Percentiles rank a stretch among this genome's conserved stretches.
These are phyloP conservation scores for Paramormyrops kingsleyae DNA, from an alignment of 2,113 vertebrate genomes.

Conservation along the genomic window DNA sequence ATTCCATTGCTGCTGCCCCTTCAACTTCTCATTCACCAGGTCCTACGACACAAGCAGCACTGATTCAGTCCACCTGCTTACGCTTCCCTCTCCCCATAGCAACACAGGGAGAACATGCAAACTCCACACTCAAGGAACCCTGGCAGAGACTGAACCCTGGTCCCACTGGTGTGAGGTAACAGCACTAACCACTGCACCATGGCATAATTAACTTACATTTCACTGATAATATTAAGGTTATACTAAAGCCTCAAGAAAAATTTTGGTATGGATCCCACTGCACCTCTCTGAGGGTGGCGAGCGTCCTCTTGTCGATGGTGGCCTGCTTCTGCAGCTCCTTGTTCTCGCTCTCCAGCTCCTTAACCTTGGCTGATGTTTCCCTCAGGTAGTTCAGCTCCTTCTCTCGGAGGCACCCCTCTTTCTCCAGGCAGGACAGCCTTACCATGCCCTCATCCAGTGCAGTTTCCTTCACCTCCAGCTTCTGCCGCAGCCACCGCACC, in stretches of 20 bases:
- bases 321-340: conserved; percentile 82
- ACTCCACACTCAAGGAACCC: background rate
- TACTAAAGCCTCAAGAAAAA: background rate
- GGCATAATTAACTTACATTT: background rate
- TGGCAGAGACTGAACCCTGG: background rate
- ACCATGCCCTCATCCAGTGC: conserved; percentile 70
- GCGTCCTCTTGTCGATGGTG: conserved; percentile 79
- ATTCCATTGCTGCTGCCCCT: conserved; percentile 76
- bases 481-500: conserved; percentile 50
- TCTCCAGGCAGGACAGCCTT: conserved; percentile 67
- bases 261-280: background rate
- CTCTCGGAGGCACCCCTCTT: conserved; percentile 70
- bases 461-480: conserved; percentile 79
- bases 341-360: conserved; percentile 81
- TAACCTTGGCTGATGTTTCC: conserved; percentile 71
- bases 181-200: background rate
- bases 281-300: conserved; percentile 79
- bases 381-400: conserved; percentile 73
- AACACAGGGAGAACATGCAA: background rate
- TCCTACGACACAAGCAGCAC: conserved; percentile 59
- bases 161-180: background rate
- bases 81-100: background rate
- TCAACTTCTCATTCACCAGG: conserved; percentile 86
- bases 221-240: background rate
- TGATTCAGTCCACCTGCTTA: background rate